phyloP scores from a whole-genome alignment of 2,888 invertebrate species.

The Carterocephalus palaemon region DNA sequence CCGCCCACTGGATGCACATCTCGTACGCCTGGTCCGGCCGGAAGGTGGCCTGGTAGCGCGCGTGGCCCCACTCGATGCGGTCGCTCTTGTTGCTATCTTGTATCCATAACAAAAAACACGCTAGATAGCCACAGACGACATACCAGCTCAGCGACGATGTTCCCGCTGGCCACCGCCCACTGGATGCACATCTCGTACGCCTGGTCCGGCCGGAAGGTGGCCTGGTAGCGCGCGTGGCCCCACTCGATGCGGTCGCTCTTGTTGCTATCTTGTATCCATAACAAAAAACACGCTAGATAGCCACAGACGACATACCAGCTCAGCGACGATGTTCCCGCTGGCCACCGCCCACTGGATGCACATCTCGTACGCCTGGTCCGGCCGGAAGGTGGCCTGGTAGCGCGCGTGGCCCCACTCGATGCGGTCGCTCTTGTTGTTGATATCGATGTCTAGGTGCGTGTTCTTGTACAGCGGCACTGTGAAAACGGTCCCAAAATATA shows the following conservation, averaged over 20 bases:
- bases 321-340: slow-evolving; percentile 95
- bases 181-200: slow-evolving; percentile 97
- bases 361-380: slow-evolving; percentile 95
- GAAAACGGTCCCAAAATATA: slow-evolving; percentile 22
- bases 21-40: too few relatives aligned
- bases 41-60: too few relatives aligned
- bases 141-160: slow-evolving; percentile 94
- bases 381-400: slow-evolving; percentile 93
- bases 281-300: too few relatives aligned
- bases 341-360: slow-evolving; percentile 98
- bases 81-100: too few relatives aligned
- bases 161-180: slow-evolving; percentile 98
- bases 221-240: slow-evolving; percentile 96
- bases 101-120: too few relatives aligned
- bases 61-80: too few relatives aligned
- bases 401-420: slow-evolving; percentile 97
- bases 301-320: slow-evolving; percentile 82
- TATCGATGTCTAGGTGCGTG: slow-evolving; percentile 92
- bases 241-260: slow-evolving; percentile 96
- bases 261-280: too few relatives aligned
- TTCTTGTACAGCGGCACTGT: slow-evolving; percentile 85
- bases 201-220: slow-evolving; percentile 91
- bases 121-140: too few relatives aligned
- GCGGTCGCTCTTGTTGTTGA: slow-evolving; percentile 90
- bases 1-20: too few relatives aligned